Evolutionary conservation across 2,797 vertebrate genomes (phyloP), one percentile per base, ranked within the genome.

Genomic region (Lithobates sylvaticus): DNA sequence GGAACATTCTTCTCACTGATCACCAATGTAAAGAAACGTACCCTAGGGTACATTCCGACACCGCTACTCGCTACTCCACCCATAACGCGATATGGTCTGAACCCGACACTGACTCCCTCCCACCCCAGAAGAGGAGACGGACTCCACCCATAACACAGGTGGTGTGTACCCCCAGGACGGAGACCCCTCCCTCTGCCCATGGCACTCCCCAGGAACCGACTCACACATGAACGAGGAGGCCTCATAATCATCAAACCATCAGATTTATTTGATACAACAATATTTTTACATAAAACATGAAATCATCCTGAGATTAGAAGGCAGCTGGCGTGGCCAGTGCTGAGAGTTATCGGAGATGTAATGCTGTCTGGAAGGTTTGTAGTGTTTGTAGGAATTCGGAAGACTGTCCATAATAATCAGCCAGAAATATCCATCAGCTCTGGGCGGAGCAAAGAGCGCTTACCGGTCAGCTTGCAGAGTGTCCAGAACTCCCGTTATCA

Each of bases 251-350:
- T 78, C 76, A 78, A 78, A 78, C 39, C 21, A 36, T 27, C 36
- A 78, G 36, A 78, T 78, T 78, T 78, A 78, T 67, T 78, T 27
- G 18, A 34, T 61, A 3, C 21, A 78, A 26, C 34, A 65, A 78
- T 13, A 39, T 42, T 78, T 39, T 36, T n/a, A 39, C 64, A 58
- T 39, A 78, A 78, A 78, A 69, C 23, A 47, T 42, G 39, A 68
- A 76, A 84, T 68, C 10, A 67, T 76, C 61, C 81, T 76, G 81
- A 84, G 81, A 76, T 84, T 68, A 76, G 50, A 76, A 76, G 32
- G 39, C n/a, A n/a, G 10, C 36, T 10, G 61, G 16, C 6, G 42
- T 29, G 15, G 6, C 64, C 32, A 27, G 29, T 5, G 39, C 18
- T 42, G 71, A 36, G 36, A 5, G 3, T 64, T n/a, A 71, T 32